phyloP scores from a whole-genome alignment of 2,113 vertebrate species.

The Aix galericulata region DNA sequence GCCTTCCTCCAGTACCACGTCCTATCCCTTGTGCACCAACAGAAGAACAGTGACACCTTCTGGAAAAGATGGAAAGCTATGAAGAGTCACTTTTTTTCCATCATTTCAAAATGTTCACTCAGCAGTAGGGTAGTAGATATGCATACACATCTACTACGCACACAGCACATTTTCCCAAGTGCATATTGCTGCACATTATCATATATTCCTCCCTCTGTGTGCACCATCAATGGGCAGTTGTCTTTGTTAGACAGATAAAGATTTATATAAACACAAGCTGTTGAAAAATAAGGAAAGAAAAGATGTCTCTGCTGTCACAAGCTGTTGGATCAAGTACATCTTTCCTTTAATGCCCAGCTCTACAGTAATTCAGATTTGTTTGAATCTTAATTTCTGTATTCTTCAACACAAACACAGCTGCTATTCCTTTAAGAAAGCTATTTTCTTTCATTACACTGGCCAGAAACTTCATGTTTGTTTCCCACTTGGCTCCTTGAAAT shows the following conservation, averaged over 20 bases:
- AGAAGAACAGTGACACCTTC: conserved; percentile 37
- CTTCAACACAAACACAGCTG: not conserved
- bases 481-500: not conserved
- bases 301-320: not conserved
- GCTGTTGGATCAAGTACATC: not conserved
- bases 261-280: not conserved
- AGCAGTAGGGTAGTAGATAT: not conserved
- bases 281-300: not conserved
- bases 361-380: not conserved
- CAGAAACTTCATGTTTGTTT: not conserved
- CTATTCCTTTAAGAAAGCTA: not conserved
- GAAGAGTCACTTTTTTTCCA: not conserved
- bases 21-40: not conserved
- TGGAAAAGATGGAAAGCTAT: not conserved
- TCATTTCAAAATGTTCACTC: not conserved
- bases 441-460: not conserved
- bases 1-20: not conserved
- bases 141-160: fast-evolving
- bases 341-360: not conserved
- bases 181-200: not conserved
- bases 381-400: not conserved
- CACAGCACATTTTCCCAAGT: not conserved
- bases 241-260: conserved; percentile 16
- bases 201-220: not conserved
- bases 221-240: not conserved